Evolutionary conservation across 64 coral and sea anemone species (phyloP), one percentile per base, ranked within the genome.

Genomic region (Trachythela sp.): DNA sequence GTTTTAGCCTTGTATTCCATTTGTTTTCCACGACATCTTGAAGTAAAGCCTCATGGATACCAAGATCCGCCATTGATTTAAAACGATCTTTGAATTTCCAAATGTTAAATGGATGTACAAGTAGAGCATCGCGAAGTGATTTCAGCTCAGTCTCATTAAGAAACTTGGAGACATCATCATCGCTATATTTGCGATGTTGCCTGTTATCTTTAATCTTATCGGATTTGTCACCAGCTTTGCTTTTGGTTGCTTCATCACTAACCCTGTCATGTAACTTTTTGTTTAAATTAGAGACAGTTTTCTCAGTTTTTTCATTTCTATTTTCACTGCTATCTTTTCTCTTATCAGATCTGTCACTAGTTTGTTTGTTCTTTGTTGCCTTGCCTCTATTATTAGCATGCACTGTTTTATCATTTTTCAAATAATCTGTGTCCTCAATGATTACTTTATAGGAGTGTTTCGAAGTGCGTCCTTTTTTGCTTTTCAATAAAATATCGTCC

Each of bases 1-100:
- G 37, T 85, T 68, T 88, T 11, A 94, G 29, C 34, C 89, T 26
- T 49, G 3, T 26, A 39, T 80, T 80, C 75, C 75, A 80, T 30
- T 37, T 80, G 75, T 80, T 80, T 80, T 35, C 75, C 31, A 80
- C 37, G 30, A 80, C 37, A 34, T 80, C 75, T 29, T 80, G 75
- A 18, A 80, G 33, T 37, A 37, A 39, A 34, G 75, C 26, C 20
- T 80, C 75, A 9, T 80, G 75, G 20, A 80, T 20, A 80, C 75
- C 75, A 39, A 80, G 26, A 39, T 80, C 75, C 4, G 33, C 14
- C 75, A 39, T 39, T 30, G 75, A 80, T 15, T 80, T 39, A 29
- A 36, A 80, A 30, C 75, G 26, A 35, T 35, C 75, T 39, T 39
- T 39, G 34, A 37, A 80, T 37, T 80, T 80, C 75, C 75, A 80